Percentiles rank a stretch among this genome's conserved stretches.
phyloP scores from a whole-genome alignment of 2,113 vertebrate species.

The Bos javanicus region DNA sequence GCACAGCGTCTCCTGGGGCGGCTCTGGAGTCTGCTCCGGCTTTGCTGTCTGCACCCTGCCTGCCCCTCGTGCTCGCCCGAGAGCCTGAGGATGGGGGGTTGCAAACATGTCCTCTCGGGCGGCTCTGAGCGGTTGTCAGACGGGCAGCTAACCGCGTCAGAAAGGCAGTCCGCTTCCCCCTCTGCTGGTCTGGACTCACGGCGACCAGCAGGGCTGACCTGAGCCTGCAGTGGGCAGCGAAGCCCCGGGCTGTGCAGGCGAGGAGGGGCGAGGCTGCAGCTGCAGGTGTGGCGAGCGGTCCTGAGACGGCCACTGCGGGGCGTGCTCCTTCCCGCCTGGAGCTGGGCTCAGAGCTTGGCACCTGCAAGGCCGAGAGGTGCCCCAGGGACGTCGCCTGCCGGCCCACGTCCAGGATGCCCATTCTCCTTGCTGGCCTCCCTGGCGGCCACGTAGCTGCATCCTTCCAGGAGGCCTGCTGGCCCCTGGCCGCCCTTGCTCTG shows the following conservation, averaged over 20 bases:
- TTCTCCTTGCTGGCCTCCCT: neutral
- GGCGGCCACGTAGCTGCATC: fast-evolving
- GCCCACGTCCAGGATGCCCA: neutral
- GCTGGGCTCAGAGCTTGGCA: neutral
- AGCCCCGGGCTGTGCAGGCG: neutral
- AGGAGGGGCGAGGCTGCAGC: neutral
- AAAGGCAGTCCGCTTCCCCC: fast-evolving
- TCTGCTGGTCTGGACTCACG: neutral
- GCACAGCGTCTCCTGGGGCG: neutral
- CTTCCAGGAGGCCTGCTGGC: neutral
- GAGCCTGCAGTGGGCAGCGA: too few relatives aligned
- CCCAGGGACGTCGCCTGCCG: fast-evolving
- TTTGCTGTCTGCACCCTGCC: neutral
- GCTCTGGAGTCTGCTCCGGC: neutral
- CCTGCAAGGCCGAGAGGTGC: neutral
- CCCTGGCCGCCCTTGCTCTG: fast-evolving
- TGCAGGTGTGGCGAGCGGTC: neutral
- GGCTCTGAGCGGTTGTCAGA: neutral
- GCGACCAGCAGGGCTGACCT: neutral
- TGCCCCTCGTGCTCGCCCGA: neutral
- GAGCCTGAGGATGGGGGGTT: neutral
- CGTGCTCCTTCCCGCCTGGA: neutral
- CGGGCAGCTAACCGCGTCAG: fast-evolving
- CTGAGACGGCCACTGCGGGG: neutral
- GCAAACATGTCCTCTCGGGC: fast-evolving